Evolutionary conservation across 2,888 invertebrate genomes (phyloP).

Genomic region (Phania funesta): DNA sequence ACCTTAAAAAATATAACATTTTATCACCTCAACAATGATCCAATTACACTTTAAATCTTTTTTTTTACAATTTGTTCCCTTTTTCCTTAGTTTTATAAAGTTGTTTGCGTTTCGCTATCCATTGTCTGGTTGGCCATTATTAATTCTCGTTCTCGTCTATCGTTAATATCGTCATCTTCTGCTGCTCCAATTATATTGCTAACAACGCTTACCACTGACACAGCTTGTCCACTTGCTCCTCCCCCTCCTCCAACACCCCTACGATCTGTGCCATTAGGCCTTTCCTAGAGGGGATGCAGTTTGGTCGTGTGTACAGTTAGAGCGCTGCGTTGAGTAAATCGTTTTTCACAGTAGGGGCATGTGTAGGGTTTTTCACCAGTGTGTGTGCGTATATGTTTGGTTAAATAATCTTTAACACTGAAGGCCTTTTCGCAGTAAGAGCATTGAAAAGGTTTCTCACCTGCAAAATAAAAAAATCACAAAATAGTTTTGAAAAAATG

Average conservation of each 20-base stretch:
- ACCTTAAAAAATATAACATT: conserved; percentile 36
- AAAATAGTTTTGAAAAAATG: background rate
- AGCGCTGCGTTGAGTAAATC: conserved; percentile 79
- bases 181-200: conserved; percentile 24
- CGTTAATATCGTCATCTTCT: conserved; percentile 8
- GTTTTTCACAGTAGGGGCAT: conserved; percentile 79
- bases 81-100: conserved; percentile 50
- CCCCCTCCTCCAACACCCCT: conserved; percentile 58
- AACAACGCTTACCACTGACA: conserved; percentile 16
- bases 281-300: conserved; percentile 79
- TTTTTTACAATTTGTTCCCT: conserved; percentile 42
- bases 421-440: conserved; percentile 79
- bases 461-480: conserved; percentile 66
- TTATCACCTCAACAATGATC: conserved; percentile 29
- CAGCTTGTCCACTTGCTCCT: conserved; percentile 1
- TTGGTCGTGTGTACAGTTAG: conserved; percentile 79
- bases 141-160: conserved; percentile 39
- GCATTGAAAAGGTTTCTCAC: conserved; percentile 79
- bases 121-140: conserved; percentile 56
- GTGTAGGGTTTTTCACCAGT: conserved; percentile 79
- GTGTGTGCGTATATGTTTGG: conserved; percentile 80
- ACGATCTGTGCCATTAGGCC: conserved; percentile 74
- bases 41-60: background rate
- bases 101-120: conserved; percentile 65
- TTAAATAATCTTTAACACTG: conserved; percentile 80